Evolutionary conservation across 1,140 invertebrate genomes (phyloP).

Genomic region (Pseudomyrmex dendroicus): DNA sequence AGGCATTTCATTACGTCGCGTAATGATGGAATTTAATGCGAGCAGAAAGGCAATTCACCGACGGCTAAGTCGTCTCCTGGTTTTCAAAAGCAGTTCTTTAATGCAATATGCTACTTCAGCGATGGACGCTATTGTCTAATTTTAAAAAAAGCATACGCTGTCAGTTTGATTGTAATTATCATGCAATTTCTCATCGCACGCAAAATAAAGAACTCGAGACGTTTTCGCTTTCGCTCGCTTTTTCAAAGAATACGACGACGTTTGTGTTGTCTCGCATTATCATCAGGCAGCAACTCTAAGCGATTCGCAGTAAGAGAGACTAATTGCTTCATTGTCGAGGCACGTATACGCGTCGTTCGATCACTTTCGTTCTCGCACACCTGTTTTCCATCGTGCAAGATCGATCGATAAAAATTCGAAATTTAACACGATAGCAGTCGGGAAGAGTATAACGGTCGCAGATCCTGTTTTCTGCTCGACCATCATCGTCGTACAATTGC

Average conservation of each 20-base stretch:
- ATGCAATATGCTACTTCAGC: neutral
- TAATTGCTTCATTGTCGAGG: slow-evolving; percentile 27
- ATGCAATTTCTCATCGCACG: neutral
- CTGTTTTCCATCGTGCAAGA: slow-evolving; percentile 48
- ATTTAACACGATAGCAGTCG: slow-evolving; percentile 21
- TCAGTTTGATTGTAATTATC: neutral
- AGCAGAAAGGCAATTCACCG: neutral
- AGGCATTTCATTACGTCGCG: slow-evolving; percentile 4
- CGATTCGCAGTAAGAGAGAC: neutral
- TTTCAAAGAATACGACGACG: neutral
- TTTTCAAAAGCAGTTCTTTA: neutral
- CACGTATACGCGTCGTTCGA: slow-evolving; percentile 1
- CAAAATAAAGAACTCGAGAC: neutral
- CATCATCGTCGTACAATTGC: neutral
- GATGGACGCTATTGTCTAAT: neutral
- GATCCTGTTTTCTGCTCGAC: slow-evolving; percentile 6
- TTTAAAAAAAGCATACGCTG: neutral
- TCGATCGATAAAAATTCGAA: slow-evolving; percentile 61
- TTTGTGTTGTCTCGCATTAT: slow-evolving; percentile 9
- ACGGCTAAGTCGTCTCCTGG: neutral
- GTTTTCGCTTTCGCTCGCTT: neutral
- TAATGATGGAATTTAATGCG: slow-evolving; percentile 46
- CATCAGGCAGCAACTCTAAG: neutral
- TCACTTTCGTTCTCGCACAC: slow-evolving; percentile 54
- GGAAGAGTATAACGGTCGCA: slow-evolving; percentile 14